phyloP scores from a whole-genome alignment of 2,113 vertebrate species.

The Phaethornis superciliosus region DNA sequence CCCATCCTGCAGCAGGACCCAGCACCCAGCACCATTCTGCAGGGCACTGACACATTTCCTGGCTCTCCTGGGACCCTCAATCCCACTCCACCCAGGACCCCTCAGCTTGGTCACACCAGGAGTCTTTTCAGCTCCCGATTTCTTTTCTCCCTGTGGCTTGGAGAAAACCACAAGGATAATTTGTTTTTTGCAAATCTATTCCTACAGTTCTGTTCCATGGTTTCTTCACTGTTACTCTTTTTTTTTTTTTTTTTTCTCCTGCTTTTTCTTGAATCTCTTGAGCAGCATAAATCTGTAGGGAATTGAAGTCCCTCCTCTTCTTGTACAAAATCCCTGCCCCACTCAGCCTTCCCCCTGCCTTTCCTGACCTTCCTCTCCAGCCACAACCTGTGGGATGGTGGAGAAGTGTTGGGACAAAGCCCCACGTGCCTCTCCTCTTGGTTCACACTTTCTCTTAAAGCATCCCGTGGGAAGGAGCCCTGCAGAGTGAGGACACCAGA shows the following conservation, averaged over 20 bases:
- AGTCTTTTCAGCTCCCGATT: accelerated
- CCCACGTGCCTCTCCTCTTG: background rate
- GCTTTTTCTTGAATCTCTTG: background rate
- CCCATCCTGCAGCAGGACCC: no score
- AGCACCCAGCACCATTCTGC: no score
- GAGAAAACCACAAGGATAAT: background rate
- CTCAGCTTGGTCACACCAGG: accelerated
- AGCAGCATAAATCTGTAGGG: background rate
- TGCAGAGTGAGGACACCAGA: background rate
- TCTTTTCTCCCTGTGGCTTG: background rate
- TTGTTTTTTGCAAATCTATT: background rate
- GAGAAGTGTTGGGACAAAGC: background rate
- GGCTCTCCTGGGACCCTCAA: no score
- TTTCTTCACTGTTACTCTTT: background rate
- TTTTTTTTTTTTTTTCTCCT: background rate
- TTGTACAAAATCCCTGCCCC: background rate
- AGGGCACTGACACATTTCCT: no score
- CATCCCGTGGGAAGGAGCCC: background rate
- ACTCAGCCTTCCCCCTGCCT: no score
- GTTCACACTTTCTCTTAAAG: background rate
- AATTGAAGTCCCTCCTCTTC: background rate
- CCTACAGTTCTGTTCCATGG: no score
- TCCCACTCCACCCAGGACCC: no score
- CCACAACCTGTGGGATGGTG: background rate
- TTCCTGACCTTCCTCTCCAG: background rate